Evolutionary conservation across 1,140 invertebrate species (phyloP).

Genomic region (Nasonia longicornis): DNA sequence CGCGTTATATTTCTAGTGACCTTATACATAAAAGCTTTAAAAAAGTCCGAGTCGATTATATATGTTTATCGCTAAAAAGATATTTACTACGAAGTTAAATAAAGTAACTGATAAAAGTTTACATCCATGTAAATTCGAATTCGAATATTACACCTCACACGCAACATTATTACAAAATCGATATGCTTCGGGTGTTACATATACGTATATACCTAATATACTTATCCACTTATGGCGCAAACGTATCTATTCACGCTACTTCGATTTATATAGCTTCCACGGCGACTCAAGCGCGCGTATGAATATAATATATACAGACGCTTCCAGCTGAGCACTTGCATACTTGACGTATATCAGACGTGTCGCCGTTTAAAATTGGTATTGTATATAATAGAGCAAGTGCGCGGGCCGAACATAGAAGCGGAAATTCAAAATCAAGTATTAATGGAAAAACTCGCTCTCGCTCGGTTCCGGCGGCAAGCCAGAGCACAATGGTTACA

Average conservation of each 20-base stretch:
- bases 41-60: too few species aligned
- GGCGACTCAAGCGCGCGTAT: neutral
- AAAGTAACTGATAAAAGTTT: too few species aligned
- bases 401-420: neutral
- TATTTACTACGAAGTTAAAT: too few species aligned
- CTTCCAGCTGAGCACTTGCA: neutral
- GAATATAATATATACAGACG: neutral
- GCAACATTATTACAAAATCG: neutral
- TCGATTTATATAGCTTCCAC: neutral
- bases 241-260: neutral
- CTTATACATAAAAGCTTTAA: too few species aligned
- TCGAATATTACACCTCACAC: neutral
- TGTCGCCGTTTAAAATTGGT: neutral
- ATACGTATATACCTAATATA: too few species aligned
- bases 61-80: too few species aligned
- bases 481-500: too few species aligned
- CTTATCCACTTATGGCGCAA: neutral
- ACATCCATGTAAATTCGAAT: neutral
- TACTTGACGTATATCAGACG: neutral
- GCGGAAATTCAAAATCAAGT: too few species aligned
- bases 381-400: neutral
- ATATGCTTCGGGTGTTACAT: neutral
- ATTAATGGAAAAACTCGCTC: neutral
- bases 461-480: neutral
- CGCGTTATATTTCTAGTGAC: too few species aligned